Evolutionary conservation across 2,888 invertebrate genomes (phyloP).

Genomic region (Flexamia atlantica): DNA sequence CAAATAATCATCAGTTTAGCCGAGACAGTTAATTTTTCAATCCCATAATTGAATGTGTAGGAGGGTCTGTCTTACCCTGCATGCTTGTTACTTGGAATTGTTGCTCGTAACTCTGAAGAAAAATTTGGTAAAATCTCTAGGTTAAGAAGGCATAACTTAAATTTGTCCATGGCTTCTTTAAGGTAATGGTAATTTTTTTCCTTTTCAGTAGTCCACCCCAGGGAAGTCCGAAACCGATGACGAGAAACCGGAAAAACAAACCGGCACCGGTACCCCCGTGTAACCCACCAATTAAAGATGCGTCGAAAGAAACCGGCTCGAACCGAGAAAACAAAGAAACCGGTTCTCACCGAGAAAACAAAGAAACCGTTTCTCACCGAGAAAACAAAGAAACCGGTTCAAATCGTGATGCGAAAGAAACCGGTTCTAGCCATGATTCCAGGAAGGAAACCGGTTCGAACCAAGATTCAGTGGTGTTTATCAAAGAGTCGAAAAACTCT

Average conservation of each 20-base stretch:
- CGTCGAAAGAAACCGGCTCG: neutral
- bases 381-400: neutral
- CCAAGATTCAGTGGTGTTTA: neutral
- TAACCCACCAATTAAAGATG: slow-evolving; percentile 9
- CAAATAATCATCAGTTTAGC: no score
- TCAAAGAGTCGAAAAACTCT: neutral
- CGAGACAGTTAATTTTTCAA: no score
- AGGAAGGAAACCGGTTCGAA: slow-evolving; percentile 25
- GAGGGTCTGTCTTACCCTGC: no score
- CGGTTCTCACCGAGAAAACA: neutral
- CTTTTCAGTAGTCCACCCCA: slow-evolving; percentile 81
- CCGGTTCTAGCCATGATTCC: neutral
- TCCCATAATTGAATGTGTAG: no score
- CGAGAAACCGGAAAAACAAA: slow-evolving; percentile 84
- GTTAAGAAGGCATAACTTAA: no score
- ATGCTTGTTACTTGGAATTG: no score
- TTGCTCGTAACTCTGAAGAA: no score
- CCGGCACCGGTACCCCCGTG: slow-evolving; percentile 84
- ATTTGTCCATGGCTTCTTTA: no score
- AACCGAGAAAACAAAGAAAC: neutral
- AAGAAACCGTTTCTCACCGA: slow-evolving; percentile 16
- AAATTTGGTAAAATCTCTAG: no score
- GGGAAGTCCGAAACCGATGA: slow-evolving; percentile 85
- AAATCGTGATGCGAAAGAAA: neutral
- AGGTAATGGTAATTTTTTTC: slow-evolving; percentile 71